Conservation (phyloP, 1,140 invertebrate genomes). For the Lysiphlebus fabarum region DNA sequence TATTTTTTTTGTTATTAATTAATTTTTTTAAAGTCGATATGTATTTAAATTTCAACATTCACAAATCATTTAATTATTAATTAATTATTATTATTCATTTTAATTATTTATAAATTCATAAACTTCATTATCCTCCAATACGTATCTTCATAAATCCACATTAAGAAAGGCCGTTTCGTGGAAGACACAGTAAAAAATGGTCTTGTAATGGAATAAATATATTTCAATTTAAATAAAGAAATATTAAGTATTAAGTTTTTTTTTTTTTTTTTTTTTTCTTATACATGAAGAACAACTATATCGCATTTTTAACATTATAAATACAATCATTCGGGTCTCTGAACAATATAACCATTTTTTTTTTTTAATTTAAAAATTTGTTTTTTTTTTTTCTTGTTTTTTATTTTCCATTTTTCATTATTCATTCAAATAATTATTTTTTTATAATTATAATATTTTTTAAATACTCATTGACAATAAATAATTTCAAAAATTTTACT, state of each 20-base stretch:
- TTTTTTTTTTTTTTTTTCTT: slow-evolving; percentile 22
- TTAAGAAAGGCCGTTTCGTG: slow-evolving; percentile 33
- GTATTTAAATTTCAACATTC: slow-evolving; percentile 26
- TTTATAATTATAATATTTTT: slow-evolving; percentile 14
- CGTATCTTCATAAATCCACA: slow-evolving; percentile 30
- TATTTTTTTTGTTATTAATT: not conserved
- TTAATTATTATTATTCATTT: slow-evolving; percentile 7
- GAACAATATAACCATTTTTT: slow-evolving; percentile 25
- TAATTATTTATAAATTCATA: slow-evolving; percentile 5
- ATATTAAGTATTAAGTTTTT: slow-evolving; percentile 19
- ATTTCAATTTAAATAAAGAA: slow-evolving; percentile 20
- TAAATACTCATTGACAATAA: no score
- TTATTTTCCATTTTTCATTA: slow-evolving; percentile 3
- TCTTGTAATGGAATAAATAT: slow-evolving; percentile 30
- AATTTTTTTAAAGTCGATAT: slow-evolving; percentile 20
- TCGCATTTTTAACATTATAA: slow-evolving; percentile 31
- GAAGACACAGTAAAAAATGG: slow-evolving; percentile 34
- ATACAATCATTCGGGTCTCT: slow-evolving; percentile 28
- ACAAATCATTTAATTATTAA: slow-evolving; percentile 13
- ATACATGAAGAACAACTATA: slow-evolving; percentile 28
- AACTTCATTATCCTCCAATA: slow-evolving; percentile 20
- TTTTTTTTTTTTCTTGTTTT: slow-evolving; percentile 1
- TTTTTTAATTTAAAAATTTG: slow-evolving; percentile 4
- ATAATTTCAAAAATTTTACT: slow-evolving; percentile 11
- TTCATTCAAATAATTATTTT: slow-evolving; percentile 1